Base-by-base conservation (phyloP, 2,113 vertebrate genomes). In the Ceratotherium simum region DNA sequence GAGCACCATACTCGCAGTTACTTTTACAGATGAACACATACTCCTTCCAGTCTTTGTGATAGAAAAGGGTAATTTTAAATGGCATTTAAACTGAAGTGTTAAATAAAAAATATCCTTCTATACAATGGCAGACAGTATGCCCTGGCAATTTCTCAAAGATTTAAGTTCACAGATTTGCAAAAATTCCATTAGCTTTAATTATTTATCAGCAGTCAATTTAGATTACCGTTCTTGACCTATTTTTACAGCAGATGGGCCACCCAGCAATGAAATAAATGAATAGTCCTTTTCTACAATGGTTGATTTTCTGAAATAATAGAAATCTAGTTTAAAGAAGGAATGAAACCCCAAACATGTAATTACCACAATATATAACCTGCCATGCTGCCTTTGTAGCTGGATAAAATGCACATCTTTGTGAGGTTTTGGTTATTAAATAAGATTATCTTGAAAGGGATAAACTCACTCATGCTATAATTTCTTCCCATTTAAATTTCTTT, bases 111-210 rank as follows among this genome's bases (percentile, higher is more conserved):
- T 96, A 95, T 97, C 98, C 95, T 96, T 96, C 98, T 98, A 95
- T 98, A 97, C 98, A 98, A 97, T 73, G 97, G 98, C 98, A 98
- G 98, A 98, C 98, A 67, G 95, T 97, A 95, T 93, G 95, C 92
- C 96, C 84, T 85, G 51, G 98, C 97, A 98, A 97, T 97, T 98
- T 98, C 97, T 87, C 96, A 97, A 98, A 98, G 98, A 99, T 98
- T 98, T 98, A 88, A 98, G 98, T 98, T 98, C 99, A 97, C 98
- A 98, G 98, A 99, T 98, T 99, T 98, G 98, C 98, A 98, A 98
- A 99, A 99, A 99, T 99, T 99, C 99, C 99, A 99, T 99, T 99
- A 99, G 98, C 98, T 99, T 99, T 99, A 99, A 99, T 99, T 99
- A 99, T 99, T 99, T 99, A 99, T 99, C 99, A 99, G 98, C 97